Evolutionary conservation across 2,888 invertebrate species (phyloP).

Genomic region (Gibbula magus): DNA sequence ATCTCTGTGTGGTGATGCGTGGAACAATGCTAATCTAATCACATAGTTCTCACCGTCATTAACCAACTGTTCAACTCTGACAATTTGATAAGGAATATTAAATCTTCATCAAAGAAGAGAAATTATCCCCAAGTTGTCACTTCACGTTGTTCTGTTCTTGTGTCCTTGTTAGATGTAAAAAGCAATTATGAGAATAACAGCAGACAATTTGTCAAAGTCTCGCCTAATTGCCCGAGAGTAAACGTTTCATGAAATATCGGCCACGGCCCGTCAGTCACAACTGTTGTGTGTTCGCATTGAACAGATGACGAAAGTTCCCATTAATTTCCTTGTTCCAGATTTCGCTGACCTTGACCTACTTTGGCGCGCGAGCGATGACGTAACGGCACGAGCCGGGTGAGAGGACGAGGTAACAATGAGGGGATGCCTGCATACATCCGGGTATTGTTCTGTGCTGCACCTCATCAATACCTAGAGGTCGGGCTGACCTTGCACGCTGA

Average conservation of each 20-base stretch:
- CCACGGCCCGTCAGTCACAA: not conserved
- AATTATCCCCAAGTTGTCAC: not conserved
- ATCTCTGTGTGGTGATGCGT: no score
- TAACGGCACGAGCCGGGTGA: constrained; percentile 6
- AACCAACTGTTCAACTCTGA: not conserved
- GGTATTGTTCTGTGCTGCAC: no score
- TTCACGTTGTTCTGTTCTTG: not conserved
- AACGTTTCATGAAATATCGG: not conserved
- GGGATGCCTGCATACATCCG: no score
- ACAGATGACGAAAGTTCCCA: constrained; percentile 11
- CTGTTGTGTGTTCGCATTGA: not conserved
- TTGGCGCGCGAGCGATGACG: not conserved
- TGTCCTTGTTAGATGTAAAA: not conserved
- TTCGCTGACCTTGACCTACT: not conserved
- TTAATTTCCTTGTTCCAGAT: not conserved
- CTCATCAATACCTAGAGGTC: no score
- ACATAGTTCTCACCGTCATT: not conserved
- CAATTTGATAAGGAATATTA: not conserved
- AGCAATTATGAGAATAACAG: not conserved
- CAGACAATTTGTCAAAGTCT: not conserved
- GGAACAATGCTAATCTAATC: no score
- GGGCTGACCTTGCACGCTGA: not conserved
- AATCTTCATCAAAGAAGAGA: not conserved
- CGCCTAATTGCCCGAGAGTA: not conserved
- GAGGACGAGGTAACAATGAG: no score